Percentiles rank a stretch among this genome's conserved stretches.
Evolutionary conservation across 2,888 invertebrate species (phyloP).

Genomic region (Tineola bisselliella): DNA sequence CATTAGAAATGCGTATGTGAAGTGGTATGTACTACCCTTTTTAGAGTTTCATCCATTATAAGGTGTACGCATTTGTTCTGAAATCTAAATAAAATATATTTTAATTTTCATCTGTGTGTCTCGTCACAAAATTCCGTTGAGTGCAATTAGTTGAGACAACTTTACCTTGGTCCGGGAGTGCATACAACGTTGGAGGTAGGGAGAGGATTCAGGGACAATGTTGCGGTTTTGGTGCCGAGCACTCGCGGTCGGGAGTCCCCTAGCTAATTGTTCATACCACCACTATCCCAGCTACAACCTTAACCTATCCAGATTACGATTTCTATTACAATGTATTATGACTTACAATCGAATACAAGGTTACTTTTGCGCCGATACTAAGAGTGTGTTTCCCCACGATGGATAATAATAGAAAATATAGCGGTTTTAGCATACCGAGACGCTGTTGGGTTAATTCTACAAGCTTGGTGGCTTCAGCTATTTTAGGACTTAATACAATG

Average conservation of each 20-base stretch:
- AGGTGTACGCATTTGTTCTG: no score
- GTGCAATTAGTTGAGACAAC: conserved; percentile 2
- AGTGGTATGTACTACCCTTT: no score
- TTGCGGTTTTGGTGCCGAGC: conserved; percentile 6
- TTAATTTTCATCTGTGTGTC: neutral
- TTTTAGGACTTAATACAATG: conserved; percentile 1
- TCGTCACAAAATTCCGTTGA: neutral
- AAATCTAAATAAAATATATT: no score
- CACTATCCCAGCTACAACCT: neutral
- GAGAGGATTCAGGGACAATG: neutral
- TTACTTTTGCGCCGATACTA: no score
- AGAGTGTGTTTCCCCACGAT: neutral
- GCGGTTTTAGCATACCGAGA: neutral
- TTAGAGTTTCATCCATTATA: no score
- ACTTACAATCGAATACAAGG: neutral
- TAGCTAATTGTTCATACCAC: conserved; percentile 8
- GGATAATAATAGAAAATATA: conserved; percentile 3
- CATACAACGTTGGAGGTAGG: neutral
- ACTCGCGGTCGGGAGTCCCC: conserved; percentile 5
- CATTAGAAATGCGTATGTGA: no score
- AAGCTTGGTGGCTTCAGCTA: neutral
- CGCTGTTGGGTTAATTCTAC: neutral
- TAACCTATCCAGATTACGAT: neutral
- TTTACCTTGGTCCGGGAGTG: neutral
- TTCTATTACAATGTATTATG: neutral